Evolutionary conservation across 2,888 invertebrate genomes (phyloP).

Genomic region (Carabus problematicus): DNA sequence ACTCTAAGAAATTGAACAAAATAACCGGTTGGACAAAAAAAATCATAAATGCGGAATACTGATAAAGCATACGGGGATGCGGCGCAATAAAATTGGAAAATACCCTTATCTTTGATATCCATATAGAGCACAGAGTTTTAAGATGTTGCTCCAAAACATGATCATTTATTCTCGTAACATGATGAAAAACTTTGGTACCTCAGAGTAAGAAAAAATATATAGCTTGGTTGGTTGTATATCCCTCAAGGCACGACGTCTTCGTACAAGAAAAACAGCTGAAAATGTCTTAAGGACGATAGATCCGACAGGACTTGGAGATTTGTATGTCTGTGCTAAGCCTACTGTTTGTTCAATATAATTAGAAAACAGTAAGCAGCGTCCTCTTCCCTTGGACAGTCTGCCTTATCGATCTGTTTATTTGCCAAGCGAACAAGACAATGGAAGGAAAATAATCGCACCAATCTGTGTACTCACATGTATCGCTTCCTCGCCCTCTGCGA

Average conservation of each 20-base stretch:
- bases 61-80: too few relatives aligned
- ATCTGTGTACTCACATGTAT: background rate
- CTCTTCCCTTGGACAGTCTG: constrained; percentile 1
- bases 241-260: background rate
- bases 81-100: too few relatives aligned
- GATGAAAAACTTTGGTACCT: too few relatives aligned
- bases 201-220: too few relatives aligned
- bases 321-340: constrained; percentile 1
- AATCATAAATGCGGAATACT: too few relatives aligned
- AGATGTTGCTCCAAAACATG: too few relatives aligned
- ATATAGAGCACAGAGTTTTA: too few relatives aligned
- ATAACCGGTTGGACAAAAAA: too few relatives aligned
- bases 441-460: background rate
- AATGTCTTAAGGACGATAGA: background rate
- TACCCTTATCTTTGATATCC: too few relatives aligned
- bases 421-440: background rate
- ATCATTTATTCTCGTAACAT: too few relatives aligned
- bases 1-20: too few relatives aligned
- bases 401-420: constrained; percentile 15
- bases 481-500: background rate
- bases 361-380: constrained; percentile 5
- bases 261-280: background rate
- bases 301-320: background rate
- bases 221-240: too few relatives aligned
- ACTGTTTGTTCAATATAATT: constrained; percentile 14